Base-by-base conservation (phyloP, 2,797 vertebrate species). In the Anniella stebbinsi region DNA sequence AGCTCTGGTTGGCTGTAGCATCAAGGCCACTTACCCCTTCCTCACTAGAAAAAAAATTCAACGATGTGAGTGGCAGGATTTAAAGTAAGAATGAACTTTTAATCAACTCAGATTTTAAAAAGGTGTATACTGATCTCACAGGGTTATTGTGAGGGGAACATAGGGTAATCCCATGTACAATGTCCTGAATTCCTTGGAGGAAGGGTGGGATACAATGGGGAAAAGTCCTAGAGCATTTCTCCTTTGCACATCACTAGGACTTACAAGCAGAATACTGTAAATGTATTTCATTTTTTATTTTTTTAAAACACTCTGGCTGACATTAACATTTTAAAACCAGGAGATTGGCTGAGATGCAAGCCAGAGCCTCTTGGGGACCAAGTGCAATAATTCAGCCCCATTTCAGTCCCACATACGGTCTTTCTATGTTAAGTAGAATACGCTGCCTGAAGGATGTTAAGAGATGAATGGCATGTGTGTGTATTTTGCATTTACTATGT, bases 181-280 rank as follows among this genome's bases (percentile, higher is more conserved):
- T 51, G 67, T n/a, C 36, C 38, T 63, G 4, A 33, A 36, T 1
- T n/a, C 36, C 36, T 17, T 73, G 51, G 33, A 81, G 51, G 4
- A 72, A n/a, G 10, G 2, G 5, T 82, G n/a, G 33, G 18, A 60
- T 33, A 33, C 51, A 82, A 45, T 41, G 33, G 6, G 33, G 18
- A 60, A 63, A 75, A 88, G 0, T 5, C 94, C 76, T 86, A 87
- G 91, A 89, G 67, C 73, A 4, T 89, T 91, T 93, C 85, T 87
- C 91, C 87, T 94, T 94, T 95, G 91, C 93, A 92, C 67, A 84
- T 91, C 89, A 93, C 94, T 93, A 80, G 0, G 5, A 91, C 93
- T 92, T 38, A 87, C 91, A 96, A 96, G 93, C 2, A 0, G 89
- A 95, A 87, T 0, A 9, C 60, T 92, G 85, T 23, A 86, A 92